Evolutionary conservation across 2,797 vertebrate species (phyloP), one percentile per base, ranked within the genome.

Genomic region (Parauchenoglanis punctatus): DNA sequence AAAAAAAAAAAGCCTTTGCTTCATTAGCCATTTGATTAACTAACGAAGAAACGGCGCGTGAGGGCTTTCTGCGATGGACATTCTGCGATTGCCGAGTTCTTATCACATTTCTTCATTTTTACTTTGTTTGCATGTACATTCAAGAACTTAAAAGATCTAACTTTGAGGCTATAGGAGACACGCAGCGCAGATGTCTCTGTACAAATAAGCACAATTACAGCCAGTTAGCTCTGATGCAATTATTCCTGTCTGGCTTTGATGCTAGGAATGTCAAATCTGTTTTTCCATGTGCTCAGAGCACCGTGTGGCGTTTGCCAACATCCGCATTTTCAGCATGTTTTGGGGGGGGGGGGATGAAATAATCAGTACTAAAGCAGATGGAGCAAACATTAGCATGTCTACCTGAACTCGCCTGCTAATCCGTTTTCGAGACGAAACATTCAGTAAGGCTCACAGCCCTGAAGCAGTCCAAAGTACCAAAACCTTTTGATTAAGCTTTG

Each of bases 351-450:
- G 28, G 23, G n/a, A 8, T 4, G 31, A 63, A 86, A 82, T 85
- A 85, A 88, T 86, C 87, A 83, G 80, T 40, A 5, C 35, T 88
- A 68, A 83, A 88, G 84, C 84, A 88, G 78, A 86, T 83, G 70
- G 59, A 49, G 72, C 80, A 40, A 68, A 88, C 80, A 76, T 85
- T 67, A 83, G 80, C 80, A 58, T 83, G 84, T 83, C 84, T 85
- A 88, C 87, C 87, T 76, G 83, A 85, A 81, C 49, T 58, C 18
- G 31, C 13, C 72, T 10, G 58, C 59, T 88, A 85, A 88, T 88
- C 87, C 70, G 56, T 85, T 88, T 85, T 88, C 58, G 65, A 88
- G 78, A 76, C 35, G 40, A 85, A 80, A 58, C 72, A 31, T 76
- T 88, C 67, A 63, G 87, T 10, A 28, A 76, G 46, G 49, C 86